These are phyloP conservation scores for Zaprionus nigranus DNA, from an alignment of 1,140 invertebrate species.

Conservation along the genomic window DNA sequence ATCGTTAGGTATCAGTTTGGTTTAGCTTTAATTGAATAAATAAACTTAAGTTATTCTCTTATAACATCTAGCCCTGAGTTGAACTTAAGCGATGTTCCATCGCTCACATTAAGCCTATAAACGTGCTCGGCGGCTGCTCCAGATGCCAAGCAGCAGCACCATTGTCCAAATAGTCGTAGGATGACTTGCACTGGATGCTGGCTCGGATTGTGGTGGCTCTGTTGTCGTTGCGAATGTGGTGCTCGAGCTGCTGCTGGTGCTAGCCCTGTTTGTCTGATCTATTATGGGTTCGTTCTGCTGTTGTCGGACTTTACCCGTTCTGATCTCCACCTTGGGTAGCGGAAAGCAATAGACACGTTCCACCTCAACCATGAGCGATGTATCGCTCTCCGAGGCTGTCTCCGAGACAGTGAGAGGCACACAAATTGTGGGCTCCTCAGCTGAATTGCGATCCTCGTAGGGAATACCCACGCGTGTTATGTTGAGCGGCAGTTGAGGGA, in stretches of 20 bases:
- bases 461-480: slow-evolving; percentile 75
- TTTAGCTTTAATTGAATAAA: slow-evolving; percentile 54
- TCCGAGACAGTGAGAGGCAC: slow-evolving; percentile 73
- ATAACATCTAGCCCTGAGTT: slow-evolving; percentile 66
- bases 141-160: slow-evolving; percentile 11
- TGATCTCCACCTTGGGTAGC: slow-evolving; percentile 68
- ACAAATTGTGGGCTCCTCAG: slow-evolving; percentile 76
- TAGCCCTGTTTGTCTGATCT: too few relatives aligned
- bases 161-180: background rate
- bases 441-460: slow-evolving; percentile 68
- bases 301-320: slow-evolving; percentile 43
- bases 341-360: slow-evolving; percentile 80
- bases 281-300: slow-evolving; percentile 25
- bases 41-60: slow-evolving; percentile 36
- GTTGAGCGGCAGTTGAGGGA: slow-evolving; percentile 61
- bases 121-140: slow-evolving; percentile 15
- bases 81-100: slow-evolving; percentile 32
- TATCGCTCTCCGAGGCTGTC: slow-evolving; percentile 47
- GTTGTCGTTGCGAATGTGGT: background rate
- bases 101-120: slow-evolving; percentile 29
- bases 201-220: slow-evolving; percentile 8
- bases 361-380: slow-evolving; percentile 60
- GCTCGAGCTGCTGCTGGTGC: slow-evolving; percentile 11
- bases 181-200: background rate
- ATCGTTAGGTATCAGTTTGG: slow-evolving; percentile 7